Evolutionary conservation across 2,888 invertebrate species (phyloP).

Genomic region (Phengaris arion): DNA sequence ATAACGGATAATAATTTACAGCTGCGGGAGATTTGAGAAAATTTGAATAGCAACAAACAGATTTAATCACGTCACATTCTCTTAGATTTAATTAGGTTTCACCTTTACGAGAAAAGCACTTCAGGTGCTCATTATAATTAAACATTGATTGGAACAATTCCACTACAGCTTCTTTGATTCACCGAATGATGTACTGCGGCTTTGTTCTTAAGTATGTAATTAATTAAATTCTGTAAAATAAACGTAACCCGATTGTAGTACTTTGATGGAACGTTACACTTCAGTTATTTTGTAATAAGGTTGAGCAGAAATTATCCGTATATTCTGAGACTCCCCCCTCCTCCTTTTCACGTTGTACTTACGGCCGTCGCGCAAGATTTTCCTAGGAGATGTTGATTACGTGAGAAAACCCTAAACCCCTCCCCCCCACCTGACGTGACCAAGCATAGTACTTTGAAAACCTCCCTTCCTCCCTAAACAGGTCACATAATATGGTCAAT

Average conservation of each 20-base stretch:
- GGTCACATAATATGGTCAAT: too few species aligned
- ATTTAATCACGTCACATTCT: constrained; percentile 47
- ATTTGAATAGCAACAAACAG: constrained; percentile 43
- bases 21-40: constrained; percentile 38
- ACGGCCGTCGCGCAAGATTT: too few species aligned
- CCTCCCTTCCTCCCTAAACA: too few species aligned
- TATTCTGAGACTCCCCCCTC: too few species aligned
- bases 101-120: constrained; percentile 35
- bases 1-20: constrained; percentile 42
- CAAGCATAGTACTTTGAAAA: too few species aligned
- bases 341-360: too few species aligned
- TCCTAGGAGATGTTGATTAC: too few species aligned
- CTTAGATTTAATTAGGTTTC: constrained; percentile 43
- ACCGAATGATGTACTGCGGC: background rate
- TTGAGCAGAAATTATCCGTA: background rate
- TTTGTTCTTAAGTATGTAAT: background rate
- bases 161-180: background rate
- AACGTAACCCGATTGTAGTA: background rate
- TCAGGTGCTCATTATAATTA: constrained; percentile 30
- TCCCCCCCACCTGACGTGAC: too few species aligned
- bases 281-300: background rate
- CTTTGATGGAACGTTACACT: background rate
- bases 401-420: too few species aligned
- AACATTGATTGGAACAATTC: constrained; percentile 15
- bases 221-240: background rate